Percentiles rank a stretch among this genome's conserved stretches.
These are phyloP conservation scores for Lepilemur ruficaudatus DNA, from an alignment of 2,797 vertebrate genomes.

Conservation along the genomic window DNA sequence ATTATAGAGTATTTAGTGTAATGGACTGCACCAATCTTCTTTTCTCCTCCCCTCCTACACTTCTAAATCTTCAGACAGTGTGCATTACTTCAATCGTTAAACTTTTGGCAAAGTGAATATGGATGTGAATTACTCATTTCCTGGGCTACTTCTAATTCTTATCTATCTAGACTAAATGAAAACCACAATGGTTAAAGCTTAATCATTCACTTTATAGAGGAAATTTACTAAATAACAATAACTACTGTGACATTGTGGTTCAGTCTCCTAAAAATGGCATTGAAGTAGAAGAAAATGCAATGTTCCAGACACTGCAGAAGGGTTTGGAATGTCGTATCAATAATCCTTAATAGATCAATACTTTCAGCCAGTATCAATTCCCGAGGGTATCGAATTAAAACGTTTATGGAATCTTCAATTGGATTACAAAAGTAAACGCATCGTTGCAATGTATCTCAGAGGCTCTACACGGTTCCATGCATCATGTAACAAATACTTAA, in stretches of 20 bases:
- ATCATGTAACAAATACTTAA: not conserved
- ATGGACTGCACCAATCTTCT: not conserved
- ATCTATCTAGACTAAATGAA: constrained; percentile 22
- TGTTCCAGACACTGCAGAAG: not conserved
- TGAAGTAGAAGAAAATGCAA: not conserved
- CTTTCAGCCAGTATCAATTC: not conserved
- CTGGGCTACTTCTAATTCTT: constrained; percentile 2
- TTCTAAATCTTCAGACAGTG: not conserved
- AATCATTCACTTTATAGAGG: not conserved
- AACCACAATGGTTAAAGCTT: constrained; percentile 1
- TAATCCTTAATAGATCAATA: not conserved
- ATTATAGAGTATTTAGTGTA: not conserved
- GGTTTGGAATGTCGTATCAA: not conserved
- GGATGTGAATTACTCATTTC: constrained; percentile 14
- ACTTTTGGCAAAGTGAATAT: not conserved
- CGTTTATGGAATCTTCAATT: not conserved
- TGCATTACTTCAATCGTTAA: not conserved
- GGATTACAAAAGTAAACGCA: not conserved
- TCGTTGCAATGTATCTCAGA: not conserved
- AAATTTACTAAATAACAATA: constrained; percentile 6
- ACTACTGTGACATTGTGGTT: not conserved
- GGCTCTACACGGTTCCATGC: not conserved
- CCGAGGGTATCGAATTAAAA: not conserved
- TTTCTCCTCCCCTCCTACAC: not conserved
- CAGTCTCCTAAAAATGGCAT: not conserved